These are phyloP conservation scores for Saguinus midas DNA, from an alignment of 2,113 vertebrate genomes.

Conservation along the genomic window DNA sequence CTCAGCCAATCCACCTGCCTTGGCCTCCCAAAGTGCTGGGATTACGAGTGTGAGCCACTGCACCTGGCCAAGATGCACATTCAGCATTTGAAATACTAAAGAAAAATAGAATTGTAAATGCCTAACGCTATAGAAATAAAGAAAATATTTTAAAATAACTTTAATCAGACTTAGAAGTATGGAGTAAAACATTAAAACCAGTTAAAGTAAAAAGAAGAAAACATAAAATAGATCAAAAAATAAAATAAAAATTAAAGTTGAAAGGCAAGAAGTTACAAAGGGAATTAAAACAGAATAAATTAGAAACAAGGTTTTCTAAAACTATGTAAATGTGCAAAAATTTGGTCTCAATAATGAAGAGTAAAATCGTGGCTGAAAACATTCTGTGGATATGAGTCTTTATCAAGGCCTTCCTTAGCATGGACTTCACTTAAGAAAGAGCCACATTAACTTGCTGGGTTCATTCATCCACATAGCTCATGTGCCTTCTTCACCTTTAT, in stretches of 20 bases:
- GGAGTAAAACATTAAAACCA: background rate
- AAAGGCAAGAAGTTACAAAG: background rate
- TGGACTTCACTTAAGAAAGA: background rate
- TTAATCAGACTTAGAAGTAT: background rate
- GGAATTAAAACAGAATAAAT: slow-evolving; percentile 10
- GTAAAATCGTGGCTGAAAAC: background rate
- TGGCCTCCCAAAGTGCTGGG: too few species aligned
- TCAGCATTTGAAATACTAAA: background rate
- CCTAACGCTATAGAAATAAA: background rate
- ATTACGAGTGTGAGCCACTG: too few species aligned
- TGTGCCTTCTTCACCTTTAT: background rate
- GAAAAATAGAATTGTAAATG: background rate
- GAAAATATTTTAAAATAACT: background rate
- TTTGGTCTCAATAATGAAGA: background rate
- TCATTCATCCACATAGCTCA: background rate
- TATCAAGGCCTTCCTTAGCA: background rate
- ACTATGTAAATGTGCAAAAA: background rate
- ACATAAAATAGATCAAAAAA: background rate
- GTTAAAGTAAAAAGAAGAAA: background rate
- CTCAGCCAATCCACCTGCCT: too few species aligned
- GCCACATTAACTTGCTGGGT: background rate
- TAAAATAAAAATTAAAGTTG: slow-evolving; percentile 18
- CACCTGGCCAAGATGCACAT: background rate
- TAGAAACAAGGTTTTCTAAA: background rate
- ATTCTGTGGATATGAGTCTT: background rate